Base-by-base conservation (phyloP, 2,797 vertebrate genomes). In the Pseudochaenichthys georgianus region DNA sequence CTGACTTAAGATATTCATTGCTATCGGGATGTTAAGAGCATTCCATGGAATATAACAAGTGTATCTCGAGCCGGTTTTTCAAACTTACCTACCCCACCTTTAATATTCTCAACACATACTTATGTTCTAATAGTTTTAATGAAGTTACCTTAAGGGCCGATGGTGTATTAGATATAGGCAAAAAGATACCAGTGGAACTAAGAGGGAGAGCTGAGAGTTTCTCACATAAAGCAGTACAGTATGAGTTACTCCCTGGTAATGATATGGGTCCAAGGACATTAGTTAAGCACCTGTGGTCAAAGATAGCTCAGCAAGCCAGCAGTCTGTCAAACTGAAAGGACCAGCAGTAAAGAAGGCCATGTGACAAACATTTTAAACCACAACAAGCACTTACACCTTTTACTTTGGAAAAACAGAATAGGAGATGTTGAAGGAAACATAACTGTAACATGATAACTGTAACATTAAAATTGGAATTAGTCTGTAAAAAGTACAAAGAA, bases 271-370 rank as follows among this genome's bases (percentile, higher is more conserved):
- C 23, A 50, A 28, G 3, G 38, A 83, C 63, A 53, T 77, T 28
- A 64, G 53, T 58, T 48, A 41, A 61, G 61, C 78, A 81, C 70
- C 62, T 78, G 79, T 75, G 77, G 67, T 75, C 63, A 85, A 82
- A 86, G 69, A 90, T 89, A 90, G 64, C 38, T 70, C 31, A 46
- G 70, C 21, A 6, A 42, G 64, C 67, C 60, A 64, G 59, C 42
- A 67, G 53, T 38, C 54, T 81, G 78, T 80, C 73, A 66, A 4
- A 31, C 68, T 54, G 48, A 79, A 64, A 61, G 45, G 52, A 48
- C 13, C 45, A 16, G 63, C 57, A 38, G 67, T 43, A 71, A 78
- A 76, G 42, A 68, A 23, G 5, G 4, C 23, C 8, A 68, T 16
- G 76, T 45, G 58, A 70, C 5, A 10, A 64, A 65, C 10, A 13